Evolutionary conservation across 2,888 invertebrate species (phyloP).

Genomic region (Sycophila texana): DNA sequence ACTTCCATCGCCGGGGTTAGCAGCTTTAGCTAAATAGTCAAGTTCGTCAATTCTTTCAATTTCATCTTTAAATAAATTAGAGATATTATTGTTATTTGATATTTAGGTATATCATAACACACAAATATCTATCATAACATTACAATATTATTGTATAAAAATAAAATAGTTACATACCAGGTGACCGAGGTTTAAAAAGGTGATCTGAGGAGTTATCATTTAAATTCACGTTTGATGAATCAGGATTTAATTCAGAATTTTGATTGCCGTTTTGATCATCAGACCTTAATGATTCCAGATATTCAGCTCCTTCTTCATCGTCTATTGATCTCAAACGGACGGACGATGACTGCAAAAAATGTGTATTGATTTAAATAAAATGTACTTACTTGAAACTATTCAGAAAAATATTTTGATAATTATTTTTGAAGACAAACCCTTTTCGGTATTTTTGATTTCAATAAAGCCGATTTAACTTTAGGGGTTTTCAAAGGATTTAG

Average conservation of each 20-base stretch:
- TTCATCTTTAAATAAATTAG: constrained; percentile 10
- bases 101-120: no score
- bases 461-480: no score
- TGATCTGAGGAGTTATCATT: not conserved
- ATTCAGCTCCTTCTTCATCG: no score
- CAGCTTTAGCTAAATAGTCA: constrained; percentile 41
- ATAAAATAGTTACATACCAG: constrained; percentile 25
- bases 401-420: no score
- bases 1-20: constrained; percentile 39
- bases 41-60: constrained; percentile 9
- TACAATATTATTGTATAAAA: not conserved
- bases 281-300: no score
- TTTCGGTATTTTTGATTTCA: no score
- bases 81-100: not conserved
- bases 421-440: no score
- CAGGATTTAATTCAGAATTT: constrained; percentile 1
- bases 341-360: no score
- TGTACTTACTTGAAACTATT: no score
- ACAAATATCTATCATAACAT: not conserved
- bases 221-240: not conserved
- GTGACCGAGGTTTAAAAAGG: constrained; percentile 26
- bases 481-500: no score
- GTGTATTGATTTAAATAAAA: no score
- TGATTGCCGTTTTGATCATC: not conserved
- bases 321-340: no score